Conservation (phyloP, 2,113 vertebrate species). For the Orthonyx spaldingii region DNA sequence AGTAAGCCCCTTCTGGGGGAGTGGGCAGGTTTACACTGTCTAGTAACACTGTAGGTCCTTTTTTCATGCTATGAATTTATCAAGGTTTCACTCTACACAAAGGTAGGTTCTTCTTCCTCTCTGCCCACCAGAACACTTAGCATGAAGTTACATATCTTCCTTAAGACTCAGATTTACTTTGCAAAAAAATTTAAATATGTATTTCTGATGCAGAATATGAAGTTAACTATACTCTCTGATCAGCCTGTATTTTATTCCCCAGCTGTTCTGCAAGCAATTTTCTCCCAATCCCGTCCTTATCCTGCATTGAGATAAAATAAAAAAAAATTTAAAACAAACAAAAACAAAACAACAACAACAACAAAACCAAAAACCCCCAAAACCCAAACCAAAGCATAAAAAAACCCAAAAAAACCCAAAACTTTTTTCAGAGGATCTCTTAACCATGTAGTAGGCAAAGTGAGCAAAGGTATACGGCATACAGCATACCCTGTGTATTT, state of each 20-base stretch:
- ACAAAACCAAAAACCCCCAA: too few relatives aligned
- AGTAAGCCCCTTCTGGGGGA: background rate
- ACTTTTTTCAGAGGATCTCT: background rate
- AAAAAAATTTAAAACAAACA: too few relatives aligned
- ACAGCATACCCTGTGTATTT: background rate
- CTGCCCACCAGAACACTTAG: background rate
- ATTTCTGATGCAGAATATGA: background rate
- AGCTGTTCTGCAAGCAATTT: background rate
- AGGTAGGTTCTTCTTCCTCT: background rate
- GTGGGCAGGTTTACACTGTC: background rate
- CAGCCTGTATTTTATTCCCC: background rate
- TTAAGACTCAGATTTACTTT: background rate
- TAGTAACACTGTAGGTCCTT: background rate
- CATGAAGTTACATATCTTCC: background rate
- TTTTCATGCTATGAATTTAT: background rate
- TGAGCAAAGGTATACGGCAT: background rate
- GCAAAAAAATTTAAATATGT: background rate
- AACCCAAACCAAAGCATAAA: too few relatives aligned
- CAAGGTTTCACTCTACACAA: background rate
- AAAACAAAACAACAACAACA: too few relatives aligned
- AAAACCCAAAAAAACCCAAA: too few relatives aligned
- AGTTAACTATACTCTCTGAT: background rate
- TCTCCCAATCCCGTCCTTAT: background rate
- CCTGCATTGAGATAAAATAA: too few relatives aligned
- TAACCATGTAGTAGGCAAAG: background rate